A percentile compares a stretch with the other conserved stretches of the same genome.
Evolutionary conservation across 2,113 vertebrate species (phyloP).

Genomic region (Pongo abelii): DNA sequence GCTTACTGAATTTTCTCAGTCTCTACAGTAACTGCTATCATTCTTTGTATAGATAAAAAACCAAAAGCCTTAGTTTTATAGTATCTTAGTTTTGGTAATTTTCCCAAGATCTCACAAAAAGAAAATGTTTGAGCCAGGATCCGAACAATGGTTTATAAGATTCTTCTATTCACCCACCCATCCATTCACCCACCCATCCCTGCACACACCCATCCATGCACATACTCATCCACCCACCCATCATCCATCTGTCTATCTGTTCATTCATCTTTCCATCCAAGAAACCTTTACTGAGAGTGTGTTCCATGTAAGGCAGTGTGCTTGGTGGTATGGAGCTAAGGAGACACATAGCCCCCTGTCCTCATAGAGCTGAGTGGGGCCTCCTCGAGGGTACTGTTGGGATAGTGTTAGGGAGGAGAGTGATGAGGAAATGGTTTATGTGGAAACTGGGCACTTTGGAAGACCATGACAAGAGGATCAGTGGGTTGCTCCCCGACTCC

Average conservation of each 20-base stretch:
- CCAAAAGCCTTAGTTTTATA: not conserved
- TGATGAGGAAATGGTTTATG: not conserved
- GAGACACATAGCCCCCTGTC: not conserved
- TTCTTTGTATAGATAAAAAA: not conserved
- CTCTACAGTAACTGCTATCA: not conserved
- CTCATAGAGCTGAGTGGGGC: not conserved
- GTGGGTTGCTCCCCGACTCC: not conserved
- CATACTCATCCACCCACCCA: not conserved
- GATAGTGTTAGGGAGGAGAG: not conserved
- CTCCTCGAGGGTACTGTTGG: not conserved
- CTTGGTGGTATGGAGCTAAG: not conserved
- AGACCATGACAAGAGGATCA: not conserved
- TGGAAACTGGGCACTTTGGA: not conserved
- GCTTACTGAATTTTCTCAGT: not conserved
- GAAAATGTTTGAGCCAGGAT: not conserved
- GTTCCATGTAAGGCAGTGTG: not conserved
- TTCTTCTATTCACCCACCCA: not conserved
- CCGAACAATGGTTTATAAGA: not conserved
- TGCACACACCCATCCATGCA: not conserved
- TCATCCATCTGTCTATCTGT: not conserved
- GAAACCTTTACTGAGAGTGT: not conserved
- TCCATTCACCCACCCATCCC: not conserved
- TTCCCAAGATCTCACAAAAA: not conserved
- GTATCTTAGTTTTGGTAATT: not conserved
- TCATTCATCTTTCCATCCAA: not conserved